Base-by-base conservation (phyloP, 2,888 invertebrate species). In the Caenorhabditis sp. region DNA sequence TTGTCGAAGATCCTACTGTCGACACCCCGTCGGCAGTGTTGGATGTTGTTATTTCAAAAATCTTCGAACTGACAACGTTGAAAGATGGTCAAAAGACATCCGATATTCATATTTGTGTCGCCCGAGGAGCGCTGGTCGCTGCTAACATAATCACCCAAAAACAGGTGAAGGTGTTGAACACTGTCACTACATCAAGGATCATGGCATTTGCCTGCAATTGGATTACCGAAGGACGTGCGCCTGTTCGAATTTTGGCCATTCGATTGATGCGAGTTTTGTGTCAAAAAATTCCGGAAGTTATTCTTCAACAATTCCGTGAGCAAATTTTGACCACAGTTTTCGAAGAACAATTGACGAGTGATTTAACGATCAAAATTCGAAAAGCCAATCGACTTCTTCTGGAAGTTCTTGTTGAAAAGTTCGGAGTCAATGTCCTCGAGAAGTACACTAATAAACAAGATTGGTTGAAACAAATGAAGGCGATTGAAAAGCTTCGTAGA, bases 71-170 rank as follows among this genome's bases (percentile, higher is more conserved):
- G 23, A 71, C 81, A 17, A 78, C 75, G 1, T 61, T 69, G 21
- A 50, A 60, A 10, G 58, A 66, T 10, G 66, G 49, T 23, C 76
- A 66, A 54, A 70, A 67, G 14, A 57, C 57, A 19, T 51, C 55
- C 0, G 69, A 73, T 24, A 67, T 81, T 71, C 63, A 66, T 10
- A 49, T 85, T 54, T 62, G 73, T 21, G 69, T 68, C 19, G 77
- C 82, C 17, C 69, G 83, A 14, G 77, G 82, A 1, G 63, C 78
- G 26, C 66, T 86, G 37, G 84, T 84, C 24, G 84, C 86, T 17
- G 65, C 83, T 24, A 86, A 85, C 68, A 83, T 86, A 50, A 73
- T 86, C n/a, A 79, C 81, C 27, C 82, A 84, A 69, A 84, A 84
- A 62, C 81, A 82, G 53, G 66, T 85, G 36, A 80, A 77, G 53